These are phyloP conservation scores for Megathymus violae DNA, from an alignment of 1,140 invertebrate species.

Conservation along the genomic window DNA sequence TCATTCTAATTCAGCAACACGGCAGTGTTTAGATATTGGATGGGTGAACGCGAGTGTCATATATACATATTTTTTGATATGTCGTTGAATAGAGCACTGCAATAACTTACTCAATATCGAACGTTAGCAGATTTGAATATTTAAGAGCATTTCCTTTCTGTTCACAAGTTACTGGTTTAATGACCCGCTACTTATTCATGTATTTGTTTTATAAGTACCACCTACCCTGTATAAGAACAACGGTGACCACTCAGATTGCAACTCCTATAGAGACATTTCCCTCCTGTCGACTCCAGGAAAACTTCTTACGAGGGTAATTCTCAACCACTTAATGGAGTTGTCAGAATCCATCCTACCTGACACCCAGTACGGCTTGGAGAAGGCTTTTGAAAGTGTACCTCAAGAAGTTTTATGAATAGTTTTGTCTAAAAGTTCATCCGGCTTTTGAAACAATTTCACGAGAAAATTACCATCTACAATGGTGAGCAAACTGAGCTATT, in stretches of 20 bases:
- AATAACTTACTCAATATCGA: no score
- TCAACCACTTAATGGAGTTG: slow-evolving; percentile 34
- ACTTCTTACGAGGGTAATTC: slow-evolving; percentile 42
- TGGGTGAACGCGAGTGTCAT: no score
- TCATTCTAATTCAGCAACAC: no score
- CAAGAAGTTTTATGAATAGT: slow-evolving; percentile 39
- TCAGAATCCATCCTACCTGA: slow-evolving; percentile 45
- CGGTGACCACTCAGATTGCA: slow-evolving; percentile 39
- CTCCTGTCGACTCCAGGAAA: slow-evolving; percentile 43
- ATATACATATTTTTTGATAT: no score
- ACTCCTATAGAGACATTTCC: slow-evolving; percentile 43
- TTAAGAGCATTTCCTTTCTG: no score
- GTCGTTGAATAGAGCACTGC: no score
- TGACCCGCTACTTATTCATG: no score
- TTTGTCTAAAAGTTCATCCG: slow-evolving; percentile 38
- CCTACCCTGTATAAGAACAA: slow-evolving; percentile 46
- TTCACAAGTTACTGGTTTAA: no score
- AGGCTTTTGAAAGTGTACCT: slow-evolving; percentile 38
- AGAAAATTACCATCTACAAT: slow-evolving; percentile 35
- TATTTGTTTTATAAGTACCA: no score
- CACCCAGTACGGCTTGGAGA: slow-evolving; percentile 43
- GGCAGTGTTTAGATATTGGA: no score
- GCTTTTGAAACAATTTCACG: slow-evolving; percentile 41
- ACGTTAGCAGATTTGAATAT: no score
- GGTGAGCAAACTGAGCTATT: slow-evolving; percentile 38